Conservation (phyloP, 2,113 vertebrate genomes). For the Rana temporaria region DNA sequence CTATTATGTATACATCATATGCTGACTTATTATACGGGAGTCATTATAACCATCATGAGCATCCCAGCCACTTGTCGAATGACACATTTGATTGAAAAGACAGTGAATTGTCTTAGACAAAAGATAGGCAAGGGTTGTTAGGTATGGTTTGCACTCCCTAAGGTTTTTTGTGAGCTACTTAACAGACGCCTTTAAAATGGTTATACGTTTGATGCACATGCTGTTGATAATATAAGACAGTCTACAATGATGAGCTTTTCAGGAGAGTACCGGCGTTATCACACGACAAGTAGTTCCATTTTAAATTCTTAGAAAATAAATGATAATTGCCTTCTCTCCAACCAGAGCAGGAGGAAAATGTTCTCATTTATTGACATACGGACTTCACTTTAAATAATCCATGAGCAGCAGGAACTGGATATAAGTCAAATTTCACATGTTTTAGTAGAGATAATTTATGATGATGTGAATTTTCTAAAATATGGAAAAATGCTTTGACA, state of each 20-base stretch:
- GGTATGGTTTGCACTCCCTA: constrained; percentile 55
- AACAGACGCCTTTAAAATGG: constrained; percentile 26
- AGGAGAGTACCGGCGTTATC: not conserved
- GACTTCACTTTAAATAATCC: constrained; percentile 26
- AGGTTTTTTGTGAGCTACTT: constrained; percentile 55
- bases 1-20: constrained; percentile 64
- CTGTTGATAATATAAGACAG: constrained; percentile 29
- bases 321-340: not conserved
- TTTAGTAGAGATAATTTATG: constrained; percentile 23
- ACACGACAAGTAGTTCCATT: constrained; percentile 16
- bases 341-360: not conserved
- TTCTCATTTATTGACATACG: constrained; percentile 24
- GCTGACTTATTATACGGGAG: constrained; percentile 64
- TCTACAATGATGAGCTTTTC: constrained; percentile 2
- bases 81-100: constrained; percentile 62
- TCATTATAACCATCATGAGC: constrained; percentile 45
- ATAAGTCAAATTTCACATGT: constrained; percentile 1
- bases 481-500: too few species aligned
- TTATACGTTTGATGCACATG: constrained; percentile 47
- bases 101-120: constrained; percentile 60
- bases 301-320: constrained; percentile 25
- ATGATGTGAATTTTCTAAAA: not conserved
- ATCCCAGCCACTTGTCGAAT: constrained; percentile 48
- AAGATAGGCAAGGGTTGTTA: constrained; percentile 64
- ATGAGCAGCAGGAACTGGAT: not conserved